Base-by-base conservation (phyloP, 35 echinoderm and acorn worm genomes). In the Eucidaris tribuloides region DNA sequence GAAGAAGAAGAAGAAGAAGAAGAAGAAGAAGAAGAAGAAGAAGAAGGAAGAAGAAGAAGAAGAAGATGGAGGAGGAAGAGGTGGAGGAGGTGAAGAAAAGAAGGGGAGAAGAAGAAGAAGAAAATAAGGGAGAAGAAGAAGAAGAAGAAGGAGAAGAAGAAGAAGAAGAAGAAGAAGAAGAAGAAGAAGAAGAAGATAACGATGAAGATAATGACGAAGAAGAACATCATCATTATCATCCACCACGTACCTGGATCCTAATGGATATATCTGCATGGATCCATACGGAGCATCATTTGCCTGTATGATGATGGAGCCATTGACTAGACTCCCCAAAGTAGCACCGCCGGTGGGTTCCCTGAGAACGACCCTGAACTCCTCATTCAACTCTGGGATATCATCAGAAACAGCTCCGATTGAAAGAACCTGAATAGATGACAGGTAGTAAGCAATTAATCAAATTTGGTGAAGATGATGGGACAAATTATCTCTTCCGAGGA, bases 281-380 rank as follows among this genome's bases (percentile, higher is more conserved):
- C 95, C 95, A 64, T 82, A 98, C 2, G 95, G 95, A 3, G 95
- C 86, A 71, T 98, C 95, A 87, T 92, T 98, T 29, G 85, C 86
- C 49, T 82, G 81, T 27, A 98, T 81, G 18, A 89, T 68, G 62
- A 98, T 84, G 14, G 86, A 89, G 7, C 82, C 90, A 79, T 90
- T 86, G 22, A 59, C 83, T 19, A 22, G 25, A 9, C 5, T 25
- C n/a, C 95, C 95, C 3, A 98, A 71, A 9, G 44, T 48, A 65
- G 95, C 95, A 2, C 95, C 95, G 15, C 95, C 95, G 48, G 62
- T 82, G 4, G 95, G 95, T 62, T 55, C 57, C 5, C 40, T 52
- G 2, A 98, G 41, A 17, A 87, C 55, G 13, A 98, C 95, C 32
- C 28, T 33, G 64, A 86, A 98, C n/a, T 46, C 19, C 34, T 98